Conservation (phyloP, 2,888 invertebrate species). For the Coelogynopora nodosa region DNA sequence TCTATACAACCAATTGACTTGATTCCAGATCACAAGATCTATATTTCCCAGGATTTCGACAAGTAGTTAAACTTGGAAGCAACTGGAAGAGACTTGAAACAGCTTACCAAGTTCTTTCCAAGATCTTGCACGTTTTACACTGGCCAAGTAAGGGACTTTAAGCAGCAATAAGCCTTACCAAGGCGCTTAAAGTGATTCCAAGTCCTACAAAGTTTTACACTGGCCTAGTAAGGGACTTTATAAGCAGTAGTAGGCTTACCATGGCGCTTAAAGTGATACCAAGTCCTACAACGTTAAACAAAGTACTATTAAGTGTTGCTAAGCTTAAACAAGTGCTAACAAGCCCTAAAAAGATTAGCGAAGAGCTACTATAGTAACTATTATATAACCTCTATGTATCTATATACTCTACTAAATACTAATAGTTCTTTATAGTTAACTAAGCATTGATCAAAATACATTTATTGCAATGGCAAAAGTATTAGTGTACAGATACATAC, state of each 20-base stretch:
- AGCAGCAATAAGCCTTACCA: background rate
- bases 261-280: background rate
- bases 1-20: no score
- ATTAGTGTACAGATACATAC: no score
- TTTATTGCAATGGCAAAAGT: no score
- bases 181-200: background rate
- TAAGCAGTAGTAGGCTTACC: background rate
- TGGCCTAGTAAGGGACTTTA: background rate
- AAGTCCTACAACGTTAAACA: background rate
- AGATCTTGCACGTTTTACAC: background rate
- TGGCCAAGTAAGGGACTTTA: background rate
- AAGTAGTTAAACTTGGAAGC: background rate
- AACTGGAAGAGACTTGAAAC: background rate
- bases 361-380: background rate
- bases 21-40: no score
- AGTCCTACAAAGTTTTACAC: background rate
- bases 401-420: no score
- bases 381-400: no score
- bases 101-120: background rate
- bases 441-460: background rate
- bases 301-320: background rate
- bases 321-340: background rate
- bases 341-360: no score
- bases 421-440: no score
- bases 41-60: background rate